A percentile compares a stretch with the other conserved stretches of the same genome.
phyloP scores from a whole-genome alignment of 1,140 invertebrate genomes.

The Hetaerina americana region DNA sequence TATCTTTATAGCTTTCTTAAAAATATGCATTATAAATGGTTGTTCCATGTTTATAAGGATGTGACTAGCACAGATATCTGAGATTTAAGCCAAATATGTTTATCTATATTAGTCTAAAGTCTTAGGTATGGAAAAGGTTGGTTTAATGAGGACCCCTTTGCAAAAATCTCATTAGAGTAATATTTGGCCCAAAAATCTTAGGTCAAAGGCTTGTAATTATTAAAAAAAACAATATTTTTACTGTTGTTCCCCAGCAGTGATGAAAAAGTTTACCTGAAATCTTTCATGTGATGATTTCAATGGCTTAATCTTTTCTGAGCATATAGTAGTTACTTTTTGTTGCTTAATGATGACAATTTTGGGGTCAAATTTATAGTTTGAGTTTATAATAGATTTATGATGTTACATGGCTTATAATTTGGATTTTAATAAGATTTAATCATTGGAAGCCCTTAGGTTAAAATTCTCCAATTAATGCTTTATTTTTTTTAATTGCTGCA shows the following conservation, averaged over 20 bases:
- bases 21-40: too few relatives aligned
- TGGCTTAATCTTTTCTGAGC: conserved; percentile 2
- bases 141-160: too few relatives aligned
- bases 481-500: conserved; percentile 26
- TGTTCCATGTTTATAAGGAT: too few relatives aligned
- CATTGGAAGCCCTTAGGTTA: background rate
- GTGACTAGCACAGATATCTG: too few relatives aligned
- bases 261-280: background rate
- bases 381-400: background rate
- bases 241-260: background rate
- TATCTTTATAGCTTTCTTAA: too few relatives aligned
- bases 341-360: background rate
- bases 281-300: background rate
- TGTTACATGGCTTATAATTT: background rate
- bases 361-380: background rate
- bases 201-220: too few relatives aligned
- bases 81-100: too few relatives aligned
- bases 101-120: too few relatives aligned
- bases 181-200: too few relatives aligned
- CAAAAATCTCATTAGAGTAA: too few relatives aligned
- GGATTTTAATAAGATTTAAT: background rate
- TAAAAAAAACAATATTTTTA: too few relatives aligned
- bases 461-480: background rate
- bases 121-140: too few relatives aligned
- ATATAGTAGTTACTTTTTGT: background rate